phyloP scores from a whole-genome alignment of 2,113 vertebrate species.

The Nettapus auritus region DNA sequence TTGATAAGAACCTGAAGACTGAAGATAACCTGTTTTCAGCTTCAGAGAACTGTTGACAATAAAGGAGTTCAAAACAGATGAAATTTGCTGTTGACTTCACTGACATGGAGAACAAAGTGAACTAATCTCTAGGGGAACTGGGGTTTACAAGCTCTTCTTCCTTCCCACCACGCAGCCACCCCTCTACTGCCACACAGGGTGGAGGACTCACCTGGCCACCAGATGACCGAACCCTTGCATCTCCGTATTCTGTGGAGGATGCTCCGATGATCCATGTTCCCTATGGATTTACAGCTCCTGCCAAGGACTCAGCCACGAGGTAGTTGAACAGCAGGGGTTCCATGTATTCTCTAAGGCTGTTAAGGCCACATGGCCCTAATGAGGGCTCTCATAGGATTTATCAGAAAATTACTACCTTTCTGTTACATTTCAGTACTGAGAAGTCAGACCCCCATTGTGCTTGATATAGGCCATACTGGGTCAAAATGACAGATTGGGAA shows the following conservation, averaged over 20 bases:
- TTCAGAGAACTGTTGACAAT: not conserved
- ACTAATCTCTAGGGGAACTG: not conserved
- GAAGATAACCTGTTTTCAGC: not conserved
- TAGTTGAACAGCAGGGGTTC: not conserved
- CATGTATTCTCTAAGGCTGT: not conserved
- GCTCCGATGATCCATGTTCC: not conserved
- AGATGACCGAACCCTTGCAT: not conserved
- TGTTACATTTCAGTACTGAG: not conserved
- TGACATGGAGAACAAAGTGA: not conserved
- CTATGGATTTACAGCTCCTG: not conserved
- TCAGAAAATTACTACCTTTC: not conserved
- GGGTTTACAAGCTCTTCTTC: not conserved
- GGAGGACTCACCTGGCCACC: not conserved
- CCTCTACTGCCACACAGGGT: rapidly evolving
- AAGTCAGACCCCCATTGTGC: not conserved
- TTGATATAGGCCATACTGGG: not conserved
- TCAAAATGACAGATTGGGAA: not conserved
- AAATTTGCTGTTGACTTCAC: not conserved
- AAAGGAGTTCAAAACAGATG: not conserved
- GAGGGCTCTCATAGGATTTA: not conserved
- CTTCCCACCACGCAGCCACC: not conserved
- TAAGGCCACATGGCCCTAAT: not conserved
- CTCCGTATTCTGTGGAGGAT: not conserved
- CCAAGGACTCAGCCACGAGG: not conserved
- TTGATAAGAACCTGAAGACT: not conserved